Evolutionary conservation across 2,888 invertebrate species (phyloP), one percentile per base, ranked within the genome.

Genomic region (Caenorhabditis drosophilae): DNA sequence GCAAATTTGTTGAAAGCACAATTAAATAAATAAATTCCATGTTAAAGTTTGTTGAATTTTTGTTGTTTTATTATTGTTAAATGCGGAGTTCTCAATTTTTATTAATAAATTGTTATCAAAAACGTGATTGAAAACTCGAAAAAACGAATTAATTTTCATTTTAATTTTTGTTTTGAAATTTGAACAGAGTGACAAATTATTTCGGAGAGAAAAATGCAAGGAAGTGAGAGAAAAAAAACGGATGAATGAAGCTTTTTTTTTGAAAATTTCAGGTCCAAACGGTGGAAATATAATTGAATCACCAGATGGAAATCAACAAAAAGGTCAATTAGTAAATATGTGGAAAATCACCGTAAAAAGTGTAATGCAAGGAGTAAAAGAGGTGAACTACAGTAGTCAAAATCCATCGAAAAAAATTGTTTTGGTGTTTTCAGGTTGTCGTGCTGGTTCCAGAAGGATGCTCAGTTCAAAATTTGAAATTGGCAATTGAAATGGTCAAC

Each of bases 301-400:
- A 6, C 6, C 31, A 12, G 31, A 31, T 31, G 6, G 31, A 31
- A 31, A 31, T 12, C 9, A 36, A 36, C 9, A 36, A 36, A n/a
- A 36, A 36, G 7, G n/a, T 9, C 7, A n/a, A 36, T n/a, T 7
- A 36, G 11, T 36, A 36, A 36, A 38, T 15, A 6, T 11, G 4
- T 38, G 15, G 35, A 62, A 56, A 36, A 48, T 64, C 15, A 64
- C 64, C 0, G 64, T 64, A 25, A 51, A 4, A 22, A 64, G 64
- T 55, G 64, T 64, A 36, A 64, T 64, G 64, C 64, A 64, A 38
- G 64, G 64, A 9, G 64, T 64, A 11, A 64, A 59, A 35, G 35
- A 64, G 49, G 54, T 57, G 11, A 9, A 40, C 1, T 7, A 34
- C 12, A 22, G 11, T 6, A 38, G 26, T 25, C 25, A 36, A 15